Conservation (phyloP, 2,113 vertebrate genomes). For the Dipodomys stephensi region DNA sequence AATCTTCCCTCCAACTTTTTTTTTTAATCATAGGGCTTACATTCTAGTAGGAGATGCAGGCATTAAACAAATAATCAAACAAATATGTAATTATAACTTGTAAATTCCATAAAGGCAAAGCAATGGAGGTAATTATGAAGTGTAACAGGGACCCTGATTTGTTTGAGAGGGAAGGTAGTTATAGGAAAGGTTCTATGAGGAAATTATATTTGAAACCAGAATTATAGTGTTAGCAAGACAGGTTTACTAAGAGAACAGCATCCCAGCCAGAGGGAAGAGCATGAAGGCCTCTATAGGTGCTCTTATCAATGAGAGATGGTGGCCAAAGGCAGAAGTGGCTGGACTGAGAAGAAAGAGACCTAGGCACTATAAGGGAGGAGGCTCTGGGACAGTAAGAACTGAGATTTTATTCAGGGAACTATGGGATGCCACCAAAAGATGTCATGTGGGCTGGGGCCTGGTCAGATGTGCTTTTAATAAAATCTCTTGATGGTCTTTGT, state of each 20-base stretch:
- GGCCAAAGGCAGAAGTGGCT: neutral
- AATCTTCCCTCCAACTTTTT: constrained; percentile 61
- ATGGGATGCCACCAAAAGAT: neutral
- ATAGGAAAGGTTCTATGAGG: constrained; percentile 51
- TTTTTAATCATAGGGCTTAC: constrained; percentile 46
- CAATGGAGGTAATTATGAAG: constrained; percentile 57
- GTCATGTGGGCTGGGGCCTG: neutral
- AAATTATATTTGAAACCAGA: constrained; percentile 33
- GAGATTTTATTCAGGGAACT: neutral
- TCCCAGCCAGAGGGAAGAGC: neutral
- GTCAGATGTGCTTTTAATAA: neutral
- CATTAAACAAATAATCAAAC: constrained; percentile 76
- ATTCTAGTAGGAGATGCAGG: constrained; percentile 63
- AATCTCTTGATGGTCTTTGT: neutral
- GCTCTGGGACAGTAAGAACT: neutral
- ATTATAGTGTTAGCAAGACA: constrained; percentile 15
- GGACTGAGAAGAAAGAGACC: neutral
- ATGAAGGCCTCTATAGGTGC: accelerated
- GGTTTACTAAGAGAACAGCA: neutral
- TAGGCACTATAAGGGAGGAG: accelerated
- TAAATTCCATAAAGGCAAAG: constrained; percentile 62
- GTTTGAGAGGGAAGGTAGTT: constrained; percentile 20
- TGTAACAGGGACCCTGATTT: constrained; percentile 30
- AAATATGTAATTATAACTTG: constrained; percentile 76
- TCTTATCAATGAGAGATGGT: neutral